A percentile compares a stretch with the other conserved stretches of the same genome.
Evolutionary conservation across 2,113 vertebrate species (phyloP).

Genomic region (Hypomesus transpacificus): DNA sequence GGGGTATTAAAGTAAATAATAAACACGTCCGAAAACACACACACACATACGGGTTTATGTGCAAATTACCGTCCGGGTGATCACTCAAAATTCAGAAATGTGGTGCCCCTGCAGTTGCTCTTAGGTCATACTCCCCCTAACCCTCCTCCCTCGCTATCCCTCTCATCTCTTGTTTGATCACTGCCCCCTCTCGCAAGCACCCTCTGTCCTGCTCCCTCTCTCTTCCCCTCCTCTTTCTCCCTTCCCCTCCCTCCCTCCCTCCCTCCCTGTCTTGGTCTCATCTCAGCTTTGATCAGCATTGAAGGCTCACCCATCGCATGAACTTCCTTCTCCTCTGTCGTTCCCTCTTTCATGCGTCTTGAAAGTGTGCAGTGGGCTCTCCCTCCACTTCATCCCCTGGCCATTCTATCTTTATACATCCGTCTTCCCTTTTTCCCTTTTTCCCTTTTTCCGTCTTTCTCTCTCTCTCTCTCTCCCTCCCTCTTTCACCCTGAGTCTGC

Average conservation of each 20-base stretch:
- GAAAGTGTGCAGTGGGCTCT: constrained; percentile 22
- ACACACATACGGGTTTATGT: constrained; percentile 14
- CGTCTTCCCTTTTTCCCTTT: background rate
- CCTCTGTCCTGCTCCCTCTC: constrained; percentile 26
- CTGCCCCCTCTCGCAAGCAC: constrained; percentile 51
- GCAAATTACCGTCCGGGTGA: constrained; percentile 29
- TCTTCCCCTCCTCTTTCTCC: constrained; percentile 23
- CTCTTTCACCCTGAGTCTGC: background rate
- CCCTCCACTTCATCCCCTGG: constrained; percentile 1
- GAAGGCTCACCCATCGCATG: constrained; percentile 34
- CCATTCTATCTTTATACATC: background rate
- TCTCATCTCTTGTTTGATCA: constrained; percentile 66
- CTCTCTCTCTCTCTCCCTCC: background rate
- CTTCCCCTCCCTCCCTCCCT: constrained; percentile 24
- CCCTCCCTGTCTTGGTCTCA: constrained; percentile 49
- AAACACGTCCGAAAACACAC: constrained; percentile 4
- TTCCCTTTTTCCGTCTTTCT: background rate
- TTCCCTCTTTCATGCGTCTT: constrained; percentile 26
- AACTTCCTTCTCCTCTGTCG: constrained; percentile 11
- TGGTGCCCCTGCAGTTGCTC: constrained; percentile 36
- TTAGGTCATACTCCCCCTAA: constrained; percentile 30
- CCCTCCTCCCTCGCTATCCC: constrained; percentile 40
- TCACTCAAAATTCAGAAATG: constrained; percentile 44
- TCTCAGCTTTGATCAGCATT: constrained; percentile 65
- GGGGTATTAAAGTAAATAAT: background rate